These are phyloP conservation scores for Marisa cornuarietis DNA, from an alignment of 1,140 invertebrate species.

Conservation along the genomic window DNA sequence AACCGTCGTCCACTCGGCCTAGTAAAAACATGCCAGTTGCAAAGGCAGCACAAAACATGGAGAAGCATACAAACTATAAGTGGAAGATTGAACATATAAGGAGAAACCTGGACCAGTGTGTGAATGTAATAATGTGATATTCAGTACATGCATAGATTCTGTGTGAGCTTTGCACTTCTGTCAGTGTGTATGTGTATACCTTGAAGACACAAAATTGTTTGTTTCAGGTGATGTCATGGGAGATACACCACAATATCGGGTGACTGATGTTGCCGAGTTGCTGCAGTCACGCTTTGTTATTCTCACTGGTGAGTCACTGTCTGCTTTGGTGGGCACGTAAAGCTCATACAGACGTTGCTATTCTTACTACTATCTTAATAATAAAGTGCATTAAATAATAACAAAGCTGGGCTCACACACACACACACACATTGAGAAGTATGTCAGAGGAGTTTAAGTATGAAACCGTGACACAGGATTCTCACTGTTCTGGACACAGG, in stretches of 20 bases:
- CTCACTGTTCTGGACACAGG: too few relatives aligned
- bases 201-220: neutral
- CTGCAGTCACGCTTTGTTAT: constrained; percentile 87
- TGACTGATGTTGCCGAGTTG: constrained; percentile 84
- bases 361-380: too few relatives aligned
- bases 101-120: neutral
- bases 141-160: neutral
- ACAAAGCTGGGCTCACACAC: too few relatives aligned
- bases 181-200: constrained; percentile 12
- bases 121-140: neutral
- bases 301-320: constrained; percentile 76
- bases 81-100: neutral
- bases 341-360: too few relatives aligned
- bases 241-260: constrained; percentile 71
- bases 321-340: neutral
- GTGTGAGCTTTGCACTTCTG: neutral
- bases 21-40: too few relatives aligned
- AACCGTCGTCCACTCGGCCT: too few relatives aligned
- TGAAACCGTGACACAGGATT: too few relatives aligned
- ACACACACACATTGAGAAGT: too few relatives aligned
- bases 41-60: too few relatives aligned
- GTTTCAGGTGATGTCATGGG: constrained; percentile 69
- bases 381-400: too few relatives aligned
- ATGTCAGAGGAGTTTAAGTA: too few relatives aligned
- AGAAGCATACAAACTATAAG: too few relatives aligned